Evolutionary conservation across 2,797 vertebrate genomes (phyloP), one percentile per base, ranked within the genome.

Genomic region (Cryptoprocta ferox): DNA sequence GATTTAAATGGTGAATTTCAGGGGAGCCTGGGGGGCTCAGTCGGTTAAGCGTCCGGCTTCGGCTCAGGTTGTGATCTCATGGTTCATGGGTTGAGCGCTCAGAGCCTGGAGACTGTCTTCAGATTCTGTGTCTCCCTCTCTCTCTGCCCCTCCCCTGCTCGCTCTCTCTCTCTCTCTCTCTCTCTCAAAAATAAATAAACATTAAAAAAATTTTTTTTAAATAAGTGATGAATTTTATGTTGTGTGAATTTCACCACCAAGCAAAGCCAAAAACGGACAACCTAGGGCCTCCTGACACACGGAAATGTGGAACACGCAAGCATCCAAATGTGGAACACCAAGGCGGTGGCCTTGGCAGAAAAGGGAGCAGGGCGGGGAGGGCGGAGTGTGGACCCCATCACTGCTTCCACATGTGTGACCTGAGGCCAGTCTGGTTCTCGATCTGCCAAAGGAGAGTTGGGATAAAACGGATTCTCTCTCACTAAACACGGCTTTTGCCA

Each of bases 401-500:
- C 30, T 26, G 13, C 45, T 6, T 2, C 75, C 21, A 5, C 10
- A 48, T 0, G 28, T 2, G 50, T 19, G 78, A 24, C 50, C 35
- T 2, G 56, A 30, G 63, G 11, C 39, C 16, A 0, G 21, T 6
- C 18, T 3, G 26, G 8, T 32, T 16, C 26, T 4, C 16, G 10
- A 4, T 12, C 37, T n/a, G 66, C 59, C 63, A 14, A 16, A n/a
- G 61, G 35, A 61, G 16, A 13, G 11, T 13, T 12, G 3, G 35
- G 75, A n/a, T 30, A 0, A 3, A 21, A 24, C 4, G 2, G 14
- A 10, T 13, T 5, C 5, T 11, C 19, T 26, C 21, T 18, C 2
- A 0, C 2, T 0, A 61, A 30, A n/a, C 12, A 1, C 5, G 1
- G 35, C 28, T 83, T 30, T 71, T 6, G 66, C 53, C 35, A 5